A percentile compares a stretch with the other conserved stretches of the same genome.
Conservation (phyloP, 2,113 vertebrate genomes). For the Numida meleagris region DNA sequence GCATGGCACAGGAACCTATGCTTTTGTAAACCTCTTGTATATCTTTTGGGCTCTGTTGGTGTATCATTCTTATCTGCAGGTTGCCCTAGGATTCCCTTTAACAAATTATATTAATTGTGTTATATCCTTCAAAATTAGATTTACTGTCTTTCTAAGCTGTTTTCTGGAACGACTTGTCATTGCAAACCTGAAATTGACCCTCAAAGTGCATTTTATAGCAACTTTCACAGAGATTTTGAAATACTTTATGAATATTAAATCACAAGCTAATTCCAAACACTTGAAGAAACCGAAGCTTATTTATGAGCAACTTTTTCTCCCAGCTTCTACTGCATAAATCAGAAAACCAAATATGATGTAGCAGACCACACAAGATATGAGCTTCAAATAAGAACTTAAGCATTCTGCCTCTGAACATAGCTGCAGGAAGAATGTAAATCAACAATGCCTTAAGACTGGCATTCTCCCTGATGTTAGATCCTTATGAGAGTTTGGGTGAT, state of each 20-base stretch:
- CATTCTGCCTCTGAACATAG: background rate
- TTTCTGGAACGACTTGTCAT: background rate
- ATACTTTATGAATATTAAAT: background rate
- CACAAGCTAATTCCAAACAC: background rate
- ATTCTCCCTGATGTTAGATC: background rate
- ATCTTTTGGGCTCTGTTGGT: background rate
- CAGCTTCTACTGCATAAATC: background rate
- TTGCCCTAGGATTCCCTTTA: background rate
- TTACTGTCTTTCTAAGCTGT: background rate
- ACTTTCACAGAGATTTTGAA: background rate
- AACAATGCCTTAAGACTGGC: background rate
- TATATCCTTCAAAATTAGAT: background rate
- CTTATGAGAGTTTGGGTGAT: background rate
- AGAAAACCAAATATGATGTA: background rate
- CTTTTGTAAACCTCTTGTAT: background rate
- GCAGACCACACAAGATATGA: background rate
- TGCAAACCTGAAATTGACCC: background rate
- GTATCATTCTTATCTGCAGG: background rate
- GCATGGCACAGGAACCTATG: background rate
- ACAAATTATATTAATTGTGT: background rate
- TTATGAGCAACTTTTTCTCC: background rate
- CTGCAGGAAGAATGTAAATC: slow-evolving; percentile 21
- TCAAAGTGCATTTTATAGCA: background rate
- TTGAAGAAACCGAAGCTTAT: background rate
- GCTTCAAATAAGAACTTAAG: background rate